A percentile compares a stretch with the other conserved stretches of the same genome.
Evolutionary conservation across 2,113 vertebrate genomes (phyloP).

Genomic region (Crotalus helleri): DNA sequence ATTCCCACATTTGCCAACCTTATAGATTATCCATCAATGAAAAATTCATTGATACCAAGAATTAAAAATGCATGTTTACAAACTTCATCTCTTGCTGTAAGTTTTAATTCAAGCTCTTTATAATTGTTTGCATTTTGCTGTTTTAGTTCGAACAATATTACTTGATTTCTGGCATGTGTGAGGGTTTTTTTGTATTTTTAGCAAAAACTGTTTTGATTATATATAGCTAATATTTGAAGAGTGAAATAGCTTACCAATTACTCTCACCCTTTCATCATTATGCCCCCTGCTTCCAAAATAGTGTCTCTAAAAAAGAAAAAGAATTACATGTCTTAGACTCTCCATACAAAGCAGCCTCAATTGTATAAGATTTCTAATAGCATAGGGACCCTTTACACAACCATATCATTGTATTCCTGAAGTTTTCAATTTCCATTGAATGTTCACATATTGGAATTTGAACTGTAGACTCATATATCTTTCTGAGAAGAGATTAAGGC

Average conservation of each 20-base stretch:
- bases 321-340: neutral
- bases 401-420: neutral
- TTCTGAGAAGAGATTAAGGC: neutral
- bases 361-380: neutral
- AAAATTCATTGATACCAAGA: conserved; percentile 96
- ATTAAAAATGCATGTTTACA: conserved; percentile 95
- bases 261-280: neutral
- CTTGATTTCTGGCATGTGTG: neutral
- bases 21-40: conserved; percentile 98
- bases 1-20: conserved; percentile 98
- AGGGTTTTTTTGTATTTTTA: neutral
- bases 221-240: neutral
- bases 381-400: neutral
- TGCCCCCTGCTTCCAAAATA: neutral
- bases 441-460: neutral
- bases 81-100: conserved; percentile 96
- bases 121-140: neutral
- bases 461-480: neutral
- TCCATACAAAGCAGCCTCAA: too few relatives aligned
- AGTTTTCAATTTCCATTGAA: neutral
- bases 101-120: conserved; percentile 54
- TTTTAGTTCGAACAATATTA: neutral
- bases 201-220: neutral
- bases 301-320: neutral
- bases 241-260: neutral